These are phyloP conservation scores for Nycticebus coucang DNA, from an alignment of 2,113 vertebrate genomes.

Conservation along the genomic window DNA sequence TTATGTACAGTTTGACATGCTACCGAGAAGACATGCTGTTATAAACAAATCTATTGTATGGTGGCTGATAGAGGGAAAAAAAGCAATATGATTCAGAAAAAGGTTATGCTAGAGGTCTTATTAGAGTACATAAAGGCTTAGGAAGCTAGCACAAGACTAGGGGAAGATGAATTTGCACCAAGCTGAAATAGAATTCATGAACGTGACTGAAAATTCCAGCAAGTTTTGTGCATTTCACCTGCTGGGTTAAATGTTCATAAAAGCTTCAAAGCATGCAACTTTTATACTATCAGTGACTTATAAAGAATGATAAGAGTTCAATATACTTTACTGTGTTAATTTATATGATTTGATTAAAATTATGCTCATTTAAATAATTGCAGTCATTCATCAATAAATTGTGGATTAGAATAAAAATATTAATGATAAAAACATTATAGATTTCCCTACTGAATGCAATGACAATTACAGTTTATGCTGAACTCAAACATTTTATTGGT, in stretches of 20 bases:
- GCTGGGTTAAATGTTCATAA: background rate
- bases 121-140: slow-evolving; percentile 60
- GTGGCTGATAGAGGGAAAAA: slow-evolving; percentile 29
- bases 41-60: slow-evolving; percentile 50
- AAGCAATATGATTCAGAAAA: slow-evolving; percentile 54
- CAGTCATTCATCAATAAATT: background rate
- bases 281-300: background rate
- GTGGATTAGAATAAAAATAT: background rate
- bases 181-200: slow-evolving; percentile 5
- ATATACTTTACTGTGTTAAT: background rate
- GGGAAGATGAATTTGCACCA: slow-evolving; percentile 40
- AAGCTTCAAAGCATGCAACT: slow-evolving; percentile 2
- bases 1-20: slow-evolving; percentile 25
- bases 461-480: background rate
- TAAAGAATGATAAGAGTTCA: background rate
- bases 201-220: slow-evolving; percentile 19
- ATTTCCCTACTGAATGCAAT: background rate
- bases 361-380: background rate
- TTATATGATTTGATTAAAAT: background rate
- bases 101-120: slow-evolving; percentile 51
- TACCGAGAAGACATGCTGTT: slow-evolving; percentile 52
- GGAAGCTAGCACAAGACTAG: background rate
- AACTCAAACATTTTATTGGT: background rate
- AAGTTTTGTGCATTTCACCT: background rate
- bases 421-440: background rate